A percentile compares a stretch with the other conserved stretches of the same genome.
Conservation (phyloP, 2,113 vertebrate genomes). For the Scytalopus superciliaris region DNA sequence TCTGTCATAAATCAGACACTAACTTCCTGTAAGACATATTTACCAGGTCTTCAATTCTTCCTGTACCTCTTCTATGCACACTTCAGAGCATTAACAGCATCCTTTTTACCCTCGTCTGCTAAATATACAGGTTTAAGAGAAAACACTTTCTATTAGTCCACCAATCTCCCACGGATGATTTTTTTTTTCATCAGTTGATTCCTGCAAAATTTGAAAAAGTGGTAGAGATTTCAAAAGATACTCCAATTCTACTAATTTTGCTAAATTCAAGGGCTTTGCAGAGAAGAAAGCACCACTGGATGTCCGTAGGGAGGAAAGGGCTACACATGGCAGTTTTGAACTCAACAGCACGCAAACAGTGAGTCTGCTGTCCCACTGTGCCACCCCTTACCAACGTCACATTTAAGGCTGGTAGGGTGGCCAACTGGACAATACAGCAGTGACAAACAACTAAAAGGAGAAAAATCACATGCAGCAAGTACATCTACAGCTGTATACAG, state of each 20-base stretch:
- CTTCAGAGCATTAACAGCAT: neutral
- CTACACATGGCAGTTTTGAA: neutral
- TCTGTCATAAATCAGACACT: neutral
- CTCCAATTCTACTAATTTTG: neutral
- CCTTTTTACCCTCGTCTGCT: neutral
- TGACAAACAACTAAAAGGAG: neutral
- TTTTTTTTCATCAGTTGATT: neutral
- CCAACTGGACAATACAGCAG: neutral
- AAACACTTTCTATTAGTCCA: neutral
- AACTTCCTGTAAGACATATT: neutral
- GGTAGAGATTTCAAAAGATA: neutral
- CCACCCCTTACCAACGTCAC: neutral
- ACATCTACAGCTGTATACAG: neutral
- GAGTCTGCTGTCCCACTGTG: rapidly evolving
- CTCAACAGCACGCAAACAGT: neutral
- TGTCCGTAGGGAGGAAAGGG: neutral
- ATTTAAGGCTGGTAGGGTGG: neutral
- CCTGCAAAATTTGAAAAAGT: neutral
- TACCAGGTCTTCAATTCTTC: neutral
- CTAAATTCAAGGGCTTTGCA: neutral
- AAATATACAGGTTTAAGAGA: neutral
- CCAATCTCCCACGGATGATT: rapidly evolving
- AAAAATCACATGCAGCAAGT: neutral
- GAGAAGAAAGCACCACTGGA: neutral
- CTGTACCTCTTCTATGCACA: neutral